Conservation (phyloP, 2,888 invertebrate species). For the Microchrysa polita region DNA sequence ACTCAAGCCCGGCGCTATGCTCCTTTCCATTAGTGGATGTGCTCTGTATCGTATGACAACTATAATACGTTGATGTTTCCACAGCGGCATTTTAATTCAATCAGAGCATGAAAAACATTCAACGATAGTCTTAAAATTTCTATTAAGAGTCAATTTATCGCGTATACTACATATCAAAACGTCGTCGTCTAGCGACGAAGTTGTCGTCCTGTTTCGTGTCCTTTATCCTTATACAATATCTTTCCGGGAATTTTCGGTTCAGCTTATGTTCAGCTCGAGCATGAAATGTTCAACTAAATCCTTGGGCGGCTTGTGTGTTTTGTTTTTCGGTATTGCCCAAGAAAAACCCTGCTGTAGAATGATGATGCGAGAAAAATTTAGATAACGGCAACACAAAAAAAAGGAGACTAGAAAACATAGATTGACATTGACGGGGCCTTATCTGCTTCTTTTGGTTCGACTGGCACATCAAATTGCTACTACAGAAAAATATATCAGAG, state of each 20-base stretch:
- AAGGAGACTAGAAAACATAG: constrained; percentile 5
- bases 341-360: background rate
- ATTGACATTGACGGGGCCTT: constrained; percentile 28
- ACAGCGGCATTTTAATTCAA: background rate
- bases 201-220: background rate
- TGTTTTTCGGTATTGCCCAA: background rate
- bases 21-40: background rate
- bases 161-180: background rate
- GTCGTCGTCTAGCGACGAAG: background rate
- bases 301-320: background rate
- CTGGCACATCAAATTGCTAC: constrained; percentile 33
- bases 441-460: constrained; percentile 29
- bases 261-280: background rate
- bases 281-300: background rate
- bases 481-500: constrained; percentile 1
- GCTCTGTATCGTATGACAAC: background rate
- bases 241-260: too few species aligned
- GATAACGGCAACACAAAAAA: background rate
- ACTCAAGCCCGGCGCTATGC: background rate
- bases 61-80: background rate
- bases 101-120: background rate
- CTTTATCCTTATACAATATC: background rate
- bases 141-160: constrained; percentile 20
- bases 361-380: constrained; percentile 1
- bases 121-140: background rate